A percentile compares a stretch with the other conserved stretches of the same genome.
Conservation (phyloP, 30 jellyfish, hydroid and myxozoan species). For the Hydra vulgaris region DNA sequence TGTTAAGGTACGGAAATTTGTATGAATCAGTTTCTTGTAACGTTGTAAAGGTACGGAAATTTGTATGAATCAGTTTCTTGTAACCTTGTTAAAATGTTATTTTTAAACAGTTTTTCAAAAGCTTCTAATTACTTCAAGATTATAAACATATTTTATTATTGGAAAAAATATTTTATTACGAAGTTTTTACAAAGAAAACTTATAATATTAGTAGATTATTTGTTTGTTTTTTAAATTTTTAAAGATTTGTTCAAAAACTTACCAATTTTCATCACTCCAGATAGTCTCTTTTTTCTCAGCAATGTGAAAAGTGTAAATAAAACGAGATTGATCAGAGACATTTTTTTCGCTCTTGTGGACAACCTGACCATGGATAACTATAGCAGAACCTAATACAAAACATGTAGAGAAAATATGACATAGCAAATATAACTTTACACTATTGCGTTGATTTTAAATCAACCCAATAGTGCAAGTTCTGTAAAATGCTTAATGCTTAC, state of each 20-base stretch:
- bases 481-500: too few relatives aligned
- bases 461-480: too few relatives aligned
- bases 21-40: too few relatives aligned
- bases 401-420: too few relatives aligned
- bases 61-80: slow-evolving; percentile 62
- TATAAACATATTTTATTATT: too few relatives aligned
- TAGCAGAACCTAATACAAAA: slow-evolving; percentile 58
- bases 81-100: slow-evolving; percentile 33
- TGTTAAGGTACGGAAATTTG: too few relatives aligned
- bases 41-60: slow-evolving; percentile 51
- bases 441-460: too few relatives aligned
- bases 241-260: not conserved
- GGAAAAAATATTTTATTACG: too few relatives aligned
- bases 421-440: not conserved
- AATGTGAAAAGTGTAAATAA: slow-evolving; percentile 72
- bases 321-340: slow-evolving; percentile 65
- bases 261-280: slow-evolving; percentile 89
- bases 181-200: too few relatives aligned
- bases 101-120: not conserved
- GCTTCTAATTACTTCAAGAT: too few relatives aligned
- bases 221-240: not conserved
- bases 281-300: slow-evolving; percentile 63
- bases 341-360: slow-evolving; percentile 89
- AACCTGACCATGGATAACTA: slow-evolving; percentile 83
- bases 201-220: not conserved